phyloP scores from a whole-genome alignment of 2,888 invertebrate species.

The Drosophila helvetica region DNA sequence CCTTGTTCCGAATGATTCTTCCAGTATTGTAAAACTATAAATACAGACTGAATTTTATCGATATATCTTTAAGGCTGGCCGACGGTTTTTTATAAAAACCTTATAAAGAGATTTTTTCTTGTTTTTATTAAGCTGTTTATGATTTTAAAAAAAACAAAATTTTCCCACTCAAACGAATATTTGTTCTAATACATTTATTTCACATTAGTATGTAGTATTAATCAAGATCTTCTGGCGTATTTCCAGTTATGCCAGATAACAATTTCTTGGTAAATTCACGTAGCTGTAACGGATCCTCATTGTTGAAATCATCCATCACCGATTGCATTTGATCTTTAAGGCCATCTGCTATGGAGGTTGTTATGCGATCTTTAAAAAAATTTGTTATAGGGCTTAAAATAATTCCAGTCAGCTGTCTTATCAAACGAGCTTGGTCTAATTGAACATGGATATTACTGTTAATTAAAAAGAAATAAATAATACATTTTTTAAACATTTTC shows the following conservation, averaged over 20 bases:
- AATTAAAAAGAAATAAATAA: conserved; percentile 20
- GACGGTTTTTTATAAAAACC: background rate
- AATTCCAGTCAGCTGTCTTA: conserved; percentile 80
- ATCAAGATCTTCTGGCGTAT: conserved; percentile 25
- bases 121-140: background rate
- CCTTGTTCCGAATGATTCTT: too few relatives aligned
- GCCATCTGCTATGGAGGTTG: conserved; percentile 82
- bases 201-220: conserved; percentile 1
- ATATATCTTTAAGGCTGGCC: too few relatives aligned
- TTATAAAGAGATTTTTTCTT: background rate
- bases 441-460: conserved; percentile 81
- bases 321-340: conserved; percentile 81
- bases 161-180: conserved; percentile 1
- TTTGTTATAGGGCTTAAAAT: conserved; percentile 83
- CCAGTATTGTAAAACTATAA: too few relatives aligned
- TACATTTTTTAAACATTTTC: background rate
- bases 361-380: conserved; percentile 82
- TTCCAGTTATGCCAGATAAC: conserved; percentile 76
- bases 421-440: conserved; percentile 78
- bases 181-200: background rate
- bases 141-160: background rate
- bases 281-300: conserved; percentile 81
- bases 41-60: too few relatives aligned
- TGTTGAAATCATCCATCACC: conserved; percentile 82
- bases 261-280: conserved; percentile 79